Evolutionary conservation across 2,888 invertebrate species (phyloP), one percentile per base, ranked within the genome.

Genomic region (Leucoma salicis): DNA sequence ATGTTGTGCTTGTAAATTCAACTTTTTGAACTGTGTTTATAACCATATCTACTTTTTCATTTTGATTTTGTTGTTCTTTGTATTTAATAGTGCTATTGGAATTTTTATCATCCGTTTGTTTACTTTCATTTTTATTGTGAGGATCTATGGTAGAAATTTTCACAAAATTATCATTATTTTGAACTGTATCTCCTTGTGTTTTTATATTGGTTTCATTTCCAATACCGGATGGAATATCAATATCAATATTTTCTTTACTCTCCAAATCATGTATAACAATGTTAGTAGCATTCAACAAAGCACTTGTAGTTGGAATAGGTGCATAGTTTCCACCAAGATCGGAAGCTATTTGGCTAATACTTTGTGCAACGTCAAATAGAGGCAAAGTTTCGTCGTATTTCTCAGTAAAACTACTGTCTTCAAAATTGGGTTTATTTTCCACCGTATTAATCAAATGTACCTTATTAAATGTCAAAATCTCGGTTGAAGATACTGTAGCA

Each of bases 271-370:
- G 53, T 3, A 55, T 63, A 52, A 54, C 76, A 4, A 66, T 32
- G 62, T 80, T 75, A 13, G 75, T 78, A 2, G 66, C 64, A 37
- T 87, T 85, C 40, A 81, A 51, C 55, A 85, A 58, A 53, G 78
- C 74, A 32, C 67, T 79, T 1, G 78, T 61, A 12, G 86, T 85
- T 29, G 86, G 82, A 16, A 82, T 54, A 31, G 86, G 80, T 53
- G 69, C 73, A 50, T 78, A 85, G 41, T 67, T 78, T 29, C 71
- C 71, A 18, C 84, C 87, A 14, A 90, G 70, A 60, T 90, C 89
- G 2, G 87, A 87, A 38, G 90, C 87, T 55, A 90, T 90, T 74
- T 90, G 89, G 53, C 88, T 90, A 32, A 90, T 82, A 57, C 89
- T 89, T 58, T 85, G 82, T 36, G 86, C 85, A 18, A 90, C 80